These are phyloP conservation scores for Zootoca vivipara DNA, from an alignment of 2,113 vertebrate genomes.

Conservation along the genomic window DNA sequence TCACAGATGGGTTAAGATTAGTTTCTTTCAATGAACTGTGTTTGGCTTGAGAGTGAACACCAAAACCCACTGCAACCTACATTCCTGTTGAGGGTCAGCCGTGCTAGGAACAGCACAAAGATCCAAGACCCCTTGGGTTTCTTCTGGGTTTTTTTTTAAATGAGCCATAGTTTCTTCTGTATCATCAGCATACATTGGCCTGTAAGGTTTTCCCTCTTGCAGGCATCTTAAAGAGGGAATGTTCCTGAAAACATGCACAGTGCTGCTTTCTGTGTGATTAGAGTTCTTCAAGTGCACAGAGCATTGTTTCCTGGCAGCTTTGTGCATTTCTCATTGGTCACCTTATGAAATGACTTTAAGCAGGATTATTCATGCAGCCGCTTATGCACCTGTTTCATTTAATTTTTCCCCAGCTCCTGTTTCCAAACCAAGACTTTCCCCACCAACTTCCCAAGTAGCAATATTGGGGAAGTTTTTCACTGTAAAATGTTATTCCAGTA, in stretches of 20 bases:
- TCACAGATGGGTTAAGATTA: not conserved
- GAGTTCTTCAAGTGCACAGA: not conserved
- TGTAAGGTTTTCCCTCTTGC: not conserved
- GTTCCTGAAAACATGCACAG: not conserved
- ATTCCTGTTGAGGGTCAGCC: too few relatives aligned
- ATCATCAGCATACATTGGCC: not conserved
- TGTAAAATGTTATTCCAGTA: slow-evolving; percentile 52
- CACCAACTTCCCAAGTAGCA: slow-evolving; percentile 39
- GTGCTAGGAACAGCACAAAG: not conserved
- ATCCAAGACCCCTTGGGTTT: not conserved
- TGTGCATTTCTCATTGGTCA: not conserved
- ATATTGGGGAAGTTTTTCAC: slow-evolving; percentile 56
- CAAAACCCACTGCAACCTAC: not conserved
- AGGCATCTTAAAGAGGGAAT: not conserved
- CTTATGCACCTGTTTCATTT: not conserved
- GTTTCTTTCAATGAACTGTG: too few relatives aligned
- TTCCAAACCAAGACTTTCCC: slow-evolving; percentile 64
- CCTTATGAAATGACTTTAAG: not conserved
- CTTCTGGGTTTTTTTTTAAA: too few relatives aligned
- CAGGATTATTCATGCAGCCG: not conserved
- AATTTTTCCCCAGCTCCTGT: slow-evolving; percentile 64
- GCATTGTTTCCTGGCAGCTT: not conserved
- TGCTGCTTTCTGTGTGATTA: not conserved
- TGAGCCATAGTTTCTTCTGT: not conserved
- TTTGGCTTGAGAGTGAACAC: not conserved